Percentiles rank a stretch among this genome's conserved stretches.
Evolutionary conservation across 2,113 vertebrate species (phyloP).

Genomic region (Ceratotherium simum): DNA sequence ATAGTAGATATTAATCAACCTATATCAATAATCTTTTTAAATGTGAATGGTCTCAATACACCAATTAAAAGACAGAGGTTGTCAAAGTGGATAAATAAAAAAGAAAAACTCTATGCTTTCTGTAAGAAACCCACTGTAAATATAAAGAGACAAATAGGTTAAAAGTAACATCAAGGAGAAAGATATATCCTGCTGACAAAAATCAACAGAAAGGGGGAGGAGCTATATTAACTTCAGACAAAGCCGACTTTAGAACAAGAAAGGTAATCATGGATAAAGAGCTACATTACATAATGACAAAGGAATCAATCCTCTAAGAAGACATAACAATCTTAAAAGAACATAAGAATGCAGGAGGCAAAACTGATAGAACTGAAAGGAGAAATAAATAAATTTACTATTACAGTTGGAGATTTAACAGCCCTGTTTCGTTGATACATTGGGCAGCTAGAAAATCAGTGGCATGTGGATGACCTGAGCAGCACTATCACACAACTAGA

Average conservation of each 20-base stretch:
- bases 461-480: neutral
- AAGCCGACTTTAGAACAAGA: neutral
- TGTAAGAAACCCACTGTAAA: too few relatives aligned
- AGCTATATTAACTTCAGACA: neutral
- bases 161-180: neutral
- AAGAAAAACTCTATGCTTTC: too few relatives aligned
- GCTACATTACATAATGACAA: neutral
- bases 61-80: too few relatives aligned
- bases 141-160: neutral
- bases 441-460: neutral
- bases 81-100: too few relatives aligned
- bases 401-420: neutral
- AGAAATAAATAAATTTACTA: neutral
- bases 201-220: neutral
- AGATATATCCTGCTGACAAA: neutral
- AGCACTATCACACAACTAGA: neutral
- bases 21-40: neutral
- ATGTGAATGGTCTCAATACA: too few relatives aligned
- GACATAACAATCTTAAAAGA: neutral
- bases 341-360: neutral
- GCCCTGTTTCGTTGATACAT: neutral
- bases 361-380: neutral
- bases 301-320: neutral
- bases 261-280: neutral
- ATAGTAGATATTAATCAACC: neutral